These are phyloP conservation scores for Orchesella flavescens DNA, from an alignment of 2,888 invertebrate genomes.

Conservation along the genomic window DNA sequence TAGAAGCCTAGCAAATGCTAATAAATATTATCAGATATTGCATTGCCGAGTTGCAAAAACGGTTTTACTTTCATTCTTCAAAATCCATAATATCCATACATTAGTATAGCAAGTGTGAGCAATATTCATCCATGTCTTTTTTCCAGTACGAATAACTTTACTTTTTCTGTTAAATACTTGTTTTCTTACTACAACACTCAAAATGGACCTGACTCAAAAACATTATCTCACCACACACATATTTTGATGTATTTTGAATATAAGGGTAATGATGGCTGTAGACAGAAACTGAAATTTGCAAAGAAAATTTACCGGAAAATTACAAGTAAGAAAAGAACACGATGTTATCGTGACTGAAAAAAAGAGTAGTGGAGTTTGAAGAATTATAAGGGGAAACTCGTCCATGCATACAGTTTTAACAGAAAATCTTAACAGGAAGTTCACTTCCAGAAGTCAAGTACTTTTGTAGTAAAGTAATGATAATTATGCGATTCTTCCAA, in stretches of 20 bases:
- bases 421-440: slow-evolving; percentile 39
- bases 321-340: not conserved
- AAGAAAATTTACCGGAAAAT: not conserved
- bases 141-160: no score
- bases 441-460: slow-evolving; percentile 47
- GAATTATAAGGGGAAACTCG: not conserved
- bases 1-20: no score
- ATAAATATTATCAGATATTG: no score
- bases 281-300: not conserved
- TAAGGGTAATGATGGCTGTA: not conserved
- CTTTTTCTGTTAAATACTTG: no score
- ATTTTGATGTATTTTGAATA: not conserved
- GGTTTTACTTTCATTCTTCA: no score
- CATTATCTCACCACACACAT: no score
- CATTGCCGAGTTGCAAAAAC: no score
- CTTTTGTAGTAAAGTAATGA: not conserved
- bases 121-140: no score
- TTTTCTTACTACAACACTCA: no score
- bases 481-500: not conserved
- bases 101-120: no score
- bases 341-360: not conserved
- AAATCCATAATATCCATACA: no score
- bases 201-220: no score
- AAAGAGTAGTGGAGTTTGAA: not conserved
- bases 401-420: slow-evolving; percentile 27